A percentile compares a stretch with the other conserved stretches of the same genome.
These are phyloP conservation scores for Cephonodes hylas DNA, from an alignment of 2,888 invertebrate genomes.

Conservation along the genomic window DNA sequence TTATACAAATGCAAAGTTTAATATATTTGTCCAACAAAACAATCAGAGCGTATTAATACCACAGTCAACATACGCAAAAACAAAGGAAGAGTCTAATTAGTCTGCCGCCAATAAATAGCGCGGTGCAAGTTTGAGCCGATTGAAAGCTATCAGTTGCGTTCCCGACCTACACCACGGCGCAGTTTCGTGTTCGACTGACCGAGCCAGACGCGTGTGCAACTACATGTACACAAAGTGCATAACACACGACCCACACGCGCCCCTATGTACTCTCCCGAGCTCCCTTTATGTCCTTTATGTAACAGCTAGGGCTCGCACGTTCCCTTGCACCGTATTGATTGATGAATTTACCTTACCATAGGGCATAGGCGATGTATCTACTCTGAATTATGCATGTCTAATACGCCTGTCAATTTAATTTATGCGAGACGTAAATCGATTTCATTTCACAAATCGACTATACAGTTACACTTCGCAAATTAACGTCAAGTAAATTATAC, in stretches of 20 bases:
- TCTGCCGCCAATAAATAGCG: neutral
- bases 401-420: neutral
- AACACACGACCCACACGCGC: constrained; percentile 41
- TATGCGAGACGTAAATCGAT: no score
- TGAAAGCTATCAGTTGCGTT: constrained; percentile 12
- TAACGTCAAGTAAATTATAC: no score
- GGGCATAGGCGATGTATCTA: neutral
- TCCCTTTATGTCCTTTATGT: constrained; percentile 37
- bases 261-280: constrained; percentile 52
- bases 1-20: neutral
- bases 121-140: neutral
- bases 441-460: no score
- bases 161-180: constrained; percentile 59
- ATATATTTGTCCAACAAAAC: neutral
- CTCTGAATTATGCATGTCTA: neutral
- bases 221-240: constrained; percentile 27
- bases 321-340: constrained; percentile 20
- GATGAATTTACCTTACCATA: constrained; percentile 12
- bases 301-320: constrained; percentile 43
- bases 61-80: neutral
- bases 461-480: no score
- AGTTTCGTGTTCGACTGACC: constrained; percentile 57
- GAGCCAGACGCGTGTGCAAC: constrained; percentile 34
- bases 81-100: neutral
- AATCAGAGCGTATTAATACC: neutral